Percentiles rank a stretch among this genome's conserved stretches.
Conservation (phyloP, 2,797 vertebrate genomes). For the Galaxias olidus region DNA sequence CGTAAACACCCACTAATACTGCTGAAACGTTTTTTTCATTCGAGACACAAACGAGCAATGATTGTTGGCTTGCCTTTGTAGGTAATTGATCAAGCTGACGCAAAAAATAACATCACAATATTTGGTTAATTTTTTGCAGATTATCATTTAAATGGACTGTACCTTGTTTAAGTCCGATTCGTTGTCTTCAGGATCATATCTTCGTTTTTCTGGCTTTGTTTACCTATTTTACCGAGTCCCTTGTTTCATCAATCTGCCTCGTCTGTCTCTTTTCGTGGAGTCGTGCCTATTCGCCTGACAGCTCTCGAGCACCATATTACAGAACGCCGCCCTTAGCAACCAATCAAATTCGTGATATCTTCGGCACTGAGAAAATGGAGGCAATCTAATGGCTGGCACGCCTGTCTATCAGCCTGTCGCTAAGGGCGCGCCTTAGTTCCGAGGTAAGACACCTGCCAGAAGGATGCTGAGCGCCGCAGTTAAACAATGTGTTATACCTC, state of each 20-base stretch:
- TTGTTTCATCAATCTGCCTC: conserved; percentile 66
- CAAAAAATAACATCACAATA: conserved; percentile 13
- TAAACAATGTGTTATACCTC: too few species aligned
- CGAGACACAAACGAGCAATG: conserved; percentile 45
- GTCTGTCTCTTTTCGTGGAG: conserved; percentile 58
- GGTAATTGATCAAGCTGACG: conserved; percentile 45
- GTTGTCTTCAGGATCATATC: conserved; percentile 62
- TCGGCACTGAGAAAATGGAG: conserved; percentile 32
- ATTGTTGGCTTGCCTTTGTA: conserved; percentile 16
- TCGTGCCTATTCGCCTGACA: conserved; percentile 71
- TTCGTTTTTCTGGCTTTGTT: conserved; percentile 45
- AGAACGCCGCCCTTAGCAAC: conserved; percentile 76
- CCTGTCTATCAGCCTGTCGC: conserved; percentile 51
- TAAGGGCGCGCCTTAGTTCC: conserved; percentile 53
- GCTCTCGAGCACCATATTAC: conserved; percentile 55
- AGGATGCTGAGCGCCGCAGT: conserved; percentile 64
- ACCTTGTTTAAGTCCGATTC: conserved; percentile 60
- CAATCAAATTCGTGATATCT: conserved; percentile 52
- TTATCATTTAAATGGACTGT: conserved; percentile 27
- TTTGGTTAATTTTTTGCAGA: not conserved
- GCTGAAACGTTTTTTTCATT: conserved; percentile 15
- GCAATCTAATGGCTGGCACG: conserved; percentile 52
- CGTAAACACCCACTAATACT: too few species aligned
- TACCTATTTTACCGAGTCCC: conserved; percentile 28
- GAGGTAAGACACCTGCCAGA: conserved; percentile 64